Percentiles rank a stretch among this genome's conserved stretches.
Conservation (phyloP, 2,888 invertebrate species). For the Cremastinae sp. region DNA sequence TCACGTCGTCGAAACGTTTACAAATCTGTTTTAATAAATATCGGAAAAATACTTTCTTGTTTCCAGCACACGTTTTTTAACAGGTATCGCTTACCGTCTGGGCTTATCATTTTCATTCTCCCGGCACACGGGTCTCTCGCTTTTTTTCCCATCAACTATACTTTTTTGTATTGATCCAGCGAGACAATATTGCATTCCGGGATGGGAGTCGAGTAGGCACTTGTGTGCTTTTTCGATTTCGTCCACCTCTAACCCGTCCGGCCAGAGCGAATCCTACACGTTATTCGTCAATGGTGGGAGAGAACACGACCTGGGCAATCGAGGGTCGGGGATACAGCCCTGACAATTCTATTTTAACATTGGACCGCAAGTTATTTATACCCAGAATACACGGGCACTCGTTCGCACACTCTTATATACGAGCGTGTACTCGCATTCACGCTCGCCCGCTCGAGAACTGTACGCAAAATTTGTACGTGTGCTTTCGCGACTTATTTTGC, state of each 20-base stretch:
- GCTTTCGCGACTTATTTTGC: conserved; percentile 70
- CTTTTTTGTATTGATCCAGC: neutral
- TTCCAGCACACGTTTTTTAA: too few species aligned
- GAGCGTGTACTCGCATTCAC: neutral
- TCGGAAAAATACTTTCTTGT: too few species aligned
- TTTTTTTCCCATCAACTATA: conserved; percentile 4
- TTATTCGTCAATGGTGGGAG: conserved; percentile 18
- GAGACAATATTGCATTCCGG: conserved; percentile 20
- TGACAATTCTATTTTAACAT: conserved; percentile 75
- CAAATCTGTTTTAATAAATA: too few species aligned
- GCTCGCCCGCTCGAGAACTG: conserved; percentile 17
- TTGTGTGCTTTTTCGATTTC: conserved; percentile 35
- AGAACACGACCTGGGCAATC: conserved; percentile 61
- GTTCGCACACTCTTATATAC: neutral
- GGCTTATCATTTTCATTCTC: too few species aligned
- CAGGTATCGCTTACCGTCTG: too few species aligned
- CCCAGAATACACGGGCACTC: conserved; percentile 39
- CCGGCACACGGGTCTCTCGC: too few species aligned
- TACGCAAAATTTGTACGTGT: conserved; percentile 51
- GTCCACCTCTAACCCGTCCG: conserved; percentile 25
- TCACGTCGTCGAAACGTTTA: too few species aligned
- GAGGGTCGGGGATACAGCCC: conserved; percentile 70
- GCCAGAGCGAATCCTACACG: conserved; percentile 4
- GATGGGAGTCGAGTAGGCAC: conserved; percentile 14
- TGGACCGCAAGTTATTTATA: conserved; percentile 74